Percentiles rank a stretch among this genome's conserved stretches.
Evolutionary conservation across 2,888 invertebrate genomes (phyloP).

Genomic region (Latheticus oryzae): DNA sequence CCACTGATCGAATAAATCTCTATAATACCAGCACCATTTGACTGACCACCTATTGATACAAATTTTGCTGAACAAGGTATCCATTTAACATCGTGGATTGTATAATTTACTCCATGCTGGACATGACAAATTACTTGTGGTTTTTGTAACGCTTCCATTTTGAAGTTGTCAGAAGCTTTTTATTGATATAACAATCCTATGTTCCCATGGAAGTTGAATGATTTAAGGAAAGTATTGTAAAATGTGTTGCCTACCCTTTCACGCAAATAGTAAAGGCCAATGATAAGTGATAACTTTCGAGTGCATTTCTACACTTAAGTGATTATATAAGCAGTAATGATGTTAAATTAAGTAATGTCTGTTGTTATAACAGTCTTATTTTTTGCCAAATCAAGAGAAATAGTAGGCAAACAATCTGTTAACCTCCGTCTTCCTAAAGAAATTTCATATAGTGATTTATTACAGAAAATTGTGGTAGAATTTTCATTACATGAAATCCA

Average conservation of each 20-base stretch:
- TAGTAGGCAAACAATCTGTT: slow-evolving; percentile 75
- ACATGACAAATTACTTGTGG: slow-evolving; percentile 92
- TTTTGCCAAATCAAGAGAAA: slow-evolving; percentile 91
- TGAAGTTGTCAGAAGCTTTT: slow-evolving; percentile 5
- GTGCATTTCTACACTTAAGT: slow-evolving; percentile 6
- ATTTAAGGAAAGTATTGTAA: too few relatives aligned
- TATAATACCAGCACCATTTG: slow-evolving; percentile 86
- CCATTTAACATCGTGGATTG: slow-evolving; percentile 95
- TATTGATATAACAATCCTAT: slow-evolving; percentile 25
- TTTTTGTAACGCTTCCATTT: slow-evolving; percentile 75
- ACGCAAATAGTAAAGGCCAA: neutral
- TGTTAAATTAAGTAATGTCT: slow-evolving; percentile 17
- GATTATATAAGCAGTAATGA: slow-evolving; percentile 18
- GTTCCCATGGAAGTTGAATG: slow-evolving; percentile 35
- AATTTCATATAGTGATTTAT: slow-evolving; percentile 70
- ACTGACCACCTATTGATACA: slow-evolving; percentile 85
- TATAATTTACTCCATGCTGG: slow-evolving; percentile 85
- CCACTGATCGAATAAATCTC: slow-evolving; percentile 84
- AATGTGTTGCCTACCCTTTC: too few relatives aligned
- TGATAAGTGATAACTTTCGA: too few relatives aligned
- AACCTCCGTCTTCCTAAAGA: slow-evolving; percentile 68
- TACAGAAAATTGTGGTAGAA: slow-evolving; percentile 70
- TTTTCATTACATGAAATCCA: slow-evolving; percentile 77
- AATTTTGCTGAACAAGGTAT: slow-evolving; percentile 95
- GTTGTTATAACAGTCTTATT: slow-evolving; percentile 80